These are phyloP conservation scores for Plotosus lineatus DNA, from an alignment of 2,113 vertebrate species.

Conservation along the genomic window DNA sequence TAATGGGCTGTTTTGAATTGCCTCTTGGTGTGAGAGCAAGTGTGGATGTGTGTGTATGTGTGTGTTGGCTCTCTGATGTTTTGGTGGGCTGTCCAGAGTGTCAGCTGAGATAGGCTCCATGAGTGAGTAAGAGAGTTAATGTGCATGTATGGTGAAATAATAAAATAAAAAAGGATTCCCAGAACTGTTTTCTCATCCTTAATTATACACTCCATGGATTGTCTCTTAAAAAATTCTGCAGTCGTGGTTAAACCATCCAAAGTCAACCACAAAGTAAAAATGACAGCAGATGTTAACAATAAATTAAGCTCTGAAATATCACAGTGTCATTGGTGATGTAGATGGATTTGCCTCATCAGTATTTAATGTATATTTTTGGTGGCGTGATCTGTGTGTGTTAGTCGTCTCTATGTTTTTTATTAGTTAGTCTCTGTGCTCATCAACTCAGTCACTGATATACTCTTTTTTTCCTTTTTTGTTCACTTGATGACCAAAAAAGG, in stretches of 20 bases:
- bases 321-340: background rate
- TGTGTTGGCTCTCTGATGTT: no score
- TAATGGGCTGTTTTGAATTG: no score
- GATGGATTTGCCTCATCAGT: background rate
- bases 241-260: conserved; percentile 1
- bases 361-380: conserved; percentile 29
- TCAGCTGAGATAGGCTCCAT: no score
- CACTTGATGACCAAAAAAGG: no score
- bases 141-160: background rate
- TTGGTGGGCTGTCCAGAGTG: no score
- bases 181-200: background rate
- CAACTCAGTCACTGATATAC: background rate
- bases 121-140: background rate
- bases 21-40: no score
- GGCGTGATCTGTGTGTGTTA: conserved; percentile 6
- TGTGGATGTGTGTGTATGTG: no score
- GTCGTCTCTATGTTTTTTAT: background rate
- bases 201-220: background rate
- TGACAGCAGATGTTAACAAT: background rate
- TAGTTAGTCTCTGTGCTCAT: background rate
- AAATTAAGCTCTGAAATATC: conserved; percentile 10
- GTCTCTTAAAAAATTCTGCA: background rate
- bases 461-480: background rate
- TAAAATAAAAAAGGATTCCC: background rate
- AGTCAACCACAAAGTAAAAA: background rate